Evolutionary conservation across 2,888 invertebrate genomes (phyloP).

Genomic region (Xestia ashworthii): DNA sequence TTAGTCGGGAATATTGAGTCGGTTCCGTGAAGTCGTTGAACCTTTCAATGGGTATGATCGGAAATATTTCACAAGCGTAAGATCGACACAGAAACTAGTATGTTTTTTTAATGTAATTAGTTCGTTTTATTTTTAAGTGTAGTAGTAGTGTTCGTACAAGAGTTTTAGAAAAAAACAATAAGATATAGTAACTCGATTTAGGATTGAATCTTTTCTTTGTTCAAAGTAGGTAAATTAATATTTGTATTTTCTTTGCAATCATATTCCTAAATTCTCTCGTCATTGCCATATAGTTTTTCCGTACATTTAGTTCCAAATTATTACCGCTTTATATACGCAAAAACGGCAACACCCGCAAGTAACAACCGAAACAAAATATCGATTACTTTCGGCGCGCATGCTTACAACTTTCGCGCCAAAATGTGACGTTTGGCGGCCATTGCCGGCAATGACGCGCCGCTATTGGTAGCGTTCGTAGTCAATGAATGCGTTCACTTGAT

Average conservation of each 20-base stretch:
- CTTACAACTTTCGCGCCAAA: conserved; percentile 83
- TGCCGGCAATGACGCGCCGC: conserved; percentile 48
- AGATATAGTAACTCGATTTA: background rate
- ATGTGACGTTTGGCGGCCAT: conserved; percentile 74
- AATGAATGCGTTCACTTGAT: conserved; percentile 67
- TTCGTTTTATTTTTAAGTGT: background rate
- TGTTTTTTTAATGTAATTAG: background rate
- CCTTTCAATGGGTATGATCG: background rate
- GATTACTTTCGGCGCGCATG: conserved; percentile 81
- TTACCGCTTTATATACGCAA: conserved; percentile 67
- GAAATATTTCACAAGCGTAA: background rate
- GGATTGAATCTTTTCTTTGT: background rate
- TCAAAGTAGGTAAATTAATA: background rate
- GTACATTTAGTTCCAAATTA: conserved; percentile 28
- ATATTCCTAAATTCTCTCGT: background rate
- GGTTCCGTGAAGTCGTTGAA: conserved; percentile 2
- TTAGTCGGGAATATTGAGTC: background rate
- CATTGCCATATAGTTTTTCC: background rate
- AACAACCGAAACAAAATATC: conserved; percentile 79
- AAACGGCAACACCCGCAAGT: conserved; percentile 64
- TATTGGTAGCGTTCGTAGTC: conserved; percentile 63
- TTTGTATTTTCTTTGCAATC: background rate
- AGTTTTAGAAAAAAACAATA: background rate
- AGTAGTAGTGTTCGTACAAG: background rate
- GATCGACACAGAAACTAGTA: background rate